Evolutionary conservation across 1,140 invertebrate species (phyloP).

Genomic region (Drosophila ambigua): DNA sequence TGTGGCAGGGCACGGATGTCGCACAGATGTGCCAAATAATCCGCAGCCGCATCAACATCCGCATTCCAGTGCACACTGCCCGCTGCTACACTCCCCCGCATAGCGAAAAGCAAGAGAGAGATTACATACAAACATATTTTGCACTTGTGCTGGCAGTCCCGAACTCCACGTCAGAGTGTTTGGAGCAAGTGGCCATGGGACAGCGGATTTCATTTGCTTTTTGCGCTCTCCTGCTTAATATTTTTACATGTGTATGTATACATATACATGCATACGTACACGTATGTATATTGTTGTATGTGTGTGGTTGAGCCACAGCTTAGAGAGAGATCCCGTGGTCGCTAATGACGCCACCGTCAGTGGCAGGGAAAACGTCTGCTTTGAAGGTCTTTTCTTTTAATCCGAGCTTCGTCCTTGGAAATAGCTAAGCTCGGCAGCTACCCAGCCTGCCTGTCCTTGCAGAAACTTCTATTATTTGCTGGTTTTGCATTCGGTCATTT

Average conservation of each 20-base stretch:
- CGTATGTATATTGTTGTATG: not conserved
- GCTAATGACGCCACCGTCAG: constrained; percentile 65
- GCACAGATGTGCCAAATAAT: constrained; percentile 41
- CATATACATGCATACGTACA: constrained; percentile 13
- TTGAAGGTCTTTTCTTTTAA: constrained; percentile 69
- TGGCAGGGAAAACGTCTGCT: constrained; percentile 47
- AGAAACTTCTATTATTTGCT: constrained; percentile 13
- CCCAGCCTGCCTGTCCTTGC: too few species aligned
- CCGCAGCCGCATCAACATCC: constrained; percentile 21
- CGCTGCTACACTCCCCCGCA: constrained; percentile 35
- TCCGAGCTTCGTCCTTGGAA: constrained; percentile 28
- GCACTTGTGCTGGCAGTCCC: constrained; percentile 62
- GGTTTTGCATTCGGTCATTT: constrained; percentile 8
- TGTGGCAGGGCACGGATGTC: too few species aligned
- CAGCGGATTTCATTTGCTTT: constrained; percentile 48
- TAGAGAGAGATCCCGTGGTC: constrained; percentile 70
- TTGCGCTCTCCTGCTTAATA: constrained; percentile 27
- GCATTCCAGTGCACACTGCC: not conserved
- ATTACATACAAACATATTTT: constrained; percentile 69
- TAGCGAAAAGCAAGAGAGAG: constrained; percentile 40
- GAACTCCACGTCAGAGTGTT: constrained; percentile 23
- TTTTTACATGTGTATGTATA: not conserved
- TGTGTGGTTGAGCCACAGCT: constrained; percentile 37
- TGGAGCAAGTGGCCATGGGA: too few species aligned
- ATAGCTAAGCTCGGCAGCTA: too few species aligned